phyloP scores from a whole-genome alignment of 2,797 vertebrate species.

The Dermochelys coriacea region DNA sequence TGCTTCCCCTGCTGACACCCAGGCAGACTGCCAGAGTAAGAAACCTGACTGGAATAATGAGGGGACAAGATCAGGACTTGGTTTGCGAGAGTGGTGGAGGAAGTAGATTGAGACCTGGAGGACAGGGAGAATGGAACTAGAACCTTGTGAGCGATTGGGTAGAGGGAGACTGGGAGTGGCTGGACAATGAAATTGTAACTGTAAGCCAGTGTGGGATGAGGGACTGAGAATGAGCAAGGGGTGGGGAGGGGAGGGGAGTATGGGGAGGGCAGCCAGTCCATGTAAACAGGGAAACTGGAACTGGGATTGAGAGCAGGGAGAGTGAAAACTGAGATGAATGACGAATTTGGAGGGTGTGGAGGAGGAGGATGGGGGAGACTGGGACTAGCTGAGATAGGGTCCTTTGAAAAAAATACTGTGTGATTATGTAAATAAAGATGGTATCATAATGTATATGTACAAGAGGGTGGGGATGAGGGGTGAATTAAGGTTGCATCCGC shows the following conservation, averaged over 20 bases:
- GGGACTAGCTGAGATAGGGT: not conserved
- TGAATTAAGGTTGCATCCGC: not conserved
- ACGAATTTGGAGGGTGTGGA: not conserved
- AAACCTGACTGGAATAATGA: not conserved
- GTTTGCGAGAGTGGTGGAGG: not conserved
- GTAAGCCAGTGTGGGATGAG: not conserved
- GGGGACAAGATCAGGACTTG: not conserved
- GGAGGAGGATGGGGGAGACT: not conserved
- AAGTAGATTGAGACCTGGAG: not conserved
- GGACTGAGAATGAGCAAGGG: not conserved
- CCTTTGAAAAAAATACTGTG: not conserved
- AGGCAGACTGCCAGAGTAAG: not conserved
- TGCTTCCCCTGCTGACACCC: not conserved
- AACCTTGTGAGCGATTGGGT: not conserved
- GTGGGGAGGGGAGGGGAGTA: fast-evolving
- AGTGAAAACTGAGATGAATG: not conserved
- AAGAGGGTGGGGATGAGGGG: not conserved
- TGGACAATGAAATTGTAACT: not conserved
- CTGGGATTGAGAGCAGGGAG: fast-evolving
- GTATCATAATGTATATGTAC: not conserved
- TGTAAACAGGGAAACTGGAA: not conserved
- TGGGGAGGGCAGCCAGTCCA: not conserved
- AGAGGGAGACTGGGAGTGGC: not conserved
- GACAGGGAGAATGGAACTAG: not conserved
- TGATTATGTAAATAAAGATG: not conserved